Evolutionary conservation across 2,797 vertebrate species (phyloP).

Genomic region (Sarcoramphus papa): DNA sequence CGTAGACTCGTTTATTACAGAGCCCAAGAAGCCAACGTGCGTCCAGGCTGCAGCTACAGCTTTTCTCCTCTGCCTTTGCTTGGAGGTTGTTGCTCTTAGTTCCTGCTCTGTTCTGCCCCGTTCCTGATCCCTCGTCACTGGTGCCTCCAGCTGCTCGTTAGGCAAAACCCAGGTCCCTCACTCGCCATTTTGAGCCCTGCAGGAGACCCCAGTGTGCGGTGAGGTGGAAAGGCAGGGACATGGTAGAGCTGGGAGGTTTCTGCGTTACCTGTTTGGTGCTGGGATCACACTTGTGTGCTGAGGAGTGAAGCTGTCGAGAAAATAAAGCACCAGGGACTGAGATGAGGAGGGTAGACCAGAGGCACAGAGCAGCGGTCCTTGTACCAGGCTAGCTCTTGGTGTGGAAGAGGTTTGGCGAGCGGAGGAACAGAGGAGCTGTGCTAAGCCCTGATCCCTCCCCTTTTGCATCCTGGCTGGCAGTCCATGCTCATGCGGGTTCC

Average conservation of each 20-base stretch:
- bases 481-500: background rate
- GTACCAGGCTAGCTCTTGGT: background rate
- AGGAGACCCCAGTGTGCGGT: background rate
- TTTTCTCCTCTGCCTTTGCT: background rate
- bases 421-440: background rate
- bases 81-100: background rate
- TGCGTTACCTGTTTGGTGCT: background rate
- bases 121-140: background rate
- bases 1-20: background rate
- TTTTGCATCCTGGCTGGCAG: background rate
- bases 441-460: background rate
- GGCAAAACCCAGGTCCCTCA: background rate
- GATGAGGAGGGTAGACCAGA: background rate
- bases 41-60: background rate
- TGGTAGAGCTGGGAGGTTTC: background rate
- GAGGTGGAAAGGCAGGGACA: background rate
- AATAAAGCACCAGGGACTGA: background rate
- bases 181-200: background rate
- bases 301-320: background rate
- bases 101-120: background rate
- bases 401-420: background rate
- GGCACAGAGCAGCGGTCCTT: background rate
- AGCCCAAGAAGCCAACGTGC: accelerated
- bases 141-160: background rate
- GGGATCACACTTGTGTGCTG: background rate